Conservation (phyloP, 1,140 invertebrate species). For the Dendrolimus punctatus region DNA sequence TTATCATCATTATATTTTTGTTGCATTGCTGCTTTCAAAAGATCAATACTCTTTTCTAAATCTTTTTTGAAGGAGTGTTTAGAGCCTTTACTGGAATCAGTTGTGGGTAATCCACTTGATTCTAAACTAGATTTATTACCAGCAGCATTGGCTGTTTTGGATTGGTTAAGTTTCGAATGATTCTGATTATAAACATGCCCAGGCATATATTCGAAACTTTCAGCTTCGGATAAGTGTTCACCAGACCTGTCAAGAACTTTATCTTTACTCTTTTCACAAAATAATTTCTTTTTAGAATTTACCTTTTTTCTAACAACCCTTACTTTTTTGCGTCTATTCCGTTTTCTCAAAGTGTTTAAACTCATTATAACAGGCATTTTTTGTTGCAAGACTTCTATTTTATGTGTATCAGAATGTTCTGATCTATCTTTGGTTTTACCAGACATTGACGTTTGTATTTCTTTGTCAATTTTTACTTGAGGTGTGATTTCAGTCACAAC, state of each 20-base stretch:
- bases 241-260: slow-evolving; percentile 36
- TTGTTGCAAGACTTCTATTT: slow-evolving; percentile 13
- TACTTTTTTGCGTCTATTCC: slow-evolving; percentile 32
- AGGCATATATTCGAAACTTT: slow-evolving; percentile 71
- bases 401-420: slow-evolving; percentile 8
- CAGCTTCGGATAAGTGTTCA: slow-evolving; percentile 56
- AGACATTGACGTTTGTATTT: slow-evolving; percentile 56
- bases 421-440: slow-evolving; percentile 21
- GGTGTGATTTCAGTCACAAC: slow-evolving; percentile 21
- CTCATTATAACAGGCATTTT: slow-evolving; percentile 43
- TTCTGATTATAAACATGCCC: slow-evolving; percentile 64
- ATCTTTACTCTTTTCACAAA: slow-evolving; percentile 20
- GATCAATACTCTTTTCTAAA: slow-evolving; percentile 53
- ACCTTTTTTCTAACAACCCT: slow-evolving; percentile 27
- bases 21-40: slow-evolving; percentile 44
- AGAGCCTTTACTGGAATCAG: slow-evolving; percentile 55
- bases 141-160: slow-evolving; percentile 18
- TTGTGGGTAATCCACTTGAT: slow-evolving; percentile 48
- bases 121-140: slow-evolving; percentile 61
- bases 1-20: slow-evolving; percentile 38
- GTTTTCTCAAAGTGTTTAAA: slow-evolving; percentile 47
- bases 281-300: slow-evolving; percentile 22
- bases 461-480: slow-evolving; percentile 43
- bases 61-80: slow-evolving; percentile 57
- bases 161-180: slow-evolving; percentile 29